A percentile compares a stretch with the other conserved stretches of the same genome.
Evolutionary conservation across 2,113 vertebrate species (phyloP).

Genomic region (Mus spicilegus): DNA sequence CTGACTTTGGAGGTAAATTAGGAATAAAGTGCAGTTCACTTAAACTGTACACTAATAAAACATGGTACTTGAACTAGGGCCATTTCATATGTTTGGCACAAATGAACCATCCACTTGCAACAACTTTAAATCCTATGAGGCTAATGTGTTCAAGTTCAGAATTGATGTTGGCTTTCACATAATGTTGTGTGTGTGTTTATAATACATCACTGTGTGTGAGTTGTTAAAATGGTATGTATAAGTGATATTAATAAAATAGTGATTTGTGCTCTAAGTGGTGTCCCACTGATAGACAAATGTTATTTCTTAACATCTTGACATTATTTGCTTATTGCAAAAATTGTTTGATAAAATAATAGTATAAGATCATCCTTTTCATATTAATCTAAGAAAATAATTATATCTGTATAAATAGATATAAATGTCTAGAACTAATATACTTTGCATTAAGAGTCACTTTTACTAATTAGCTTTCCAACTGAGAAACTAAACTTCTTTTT

Average conservation of each 20-base stretch:
- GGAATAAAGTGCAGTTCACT: slow-evolving; percentile 2
- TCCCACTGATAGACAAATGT: slow-evolving; percentile 61
- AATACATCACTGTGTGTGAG: neutral
- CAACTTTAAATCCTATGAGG: slow-evolving; percentile 10
- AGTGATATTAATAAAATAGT: slow-evolving; percentile 68
- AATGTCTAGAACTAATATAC: slow-evolving; percentile 46
- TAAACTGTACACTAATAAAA: slow-evolving; percentile 1
- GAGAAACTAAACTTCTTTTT: slow-evolving; percentile 36
- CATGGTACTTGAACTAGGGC: neutral
- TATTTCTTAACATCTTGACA: slow-evolving; percentile 1
- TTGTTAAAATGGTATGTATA: slow-evolving; percentile 60
- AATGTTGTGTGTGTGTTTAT: slow-evolving; percentile 40
- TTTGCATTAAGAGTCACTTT: slow-evolving; percentile 53
- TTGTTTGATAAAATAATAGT: slow-evolving; percentile 23
- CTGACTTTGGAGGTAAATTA: slow-evolving; percentile 38
- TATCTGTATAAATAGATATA: neutral
- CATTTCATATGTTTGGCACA: neutral
- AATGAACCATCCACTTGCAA: neutral
- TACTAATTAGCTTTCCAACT: slow-evolving; percentile 54
- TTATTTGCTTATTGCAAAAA: slow-evolving; percentile 66
- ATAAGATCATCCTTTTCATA: slow-evolving; percentile 44
- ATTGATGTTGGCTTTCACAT: slow-evolving; percentile 48
- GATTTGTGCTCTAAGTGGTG: slow-evolving; percentile 57
- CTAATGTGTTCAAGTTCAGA: neutral
- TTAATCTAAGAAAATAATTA: slow-evolving; percentile 55